Percentiles rank a stretch among this genome's conserved stretches.
phyloP scores from a whole-genome alignment of 2,888 invertebrate genomes.

The Troglohyphantes excavatus region DNA sequence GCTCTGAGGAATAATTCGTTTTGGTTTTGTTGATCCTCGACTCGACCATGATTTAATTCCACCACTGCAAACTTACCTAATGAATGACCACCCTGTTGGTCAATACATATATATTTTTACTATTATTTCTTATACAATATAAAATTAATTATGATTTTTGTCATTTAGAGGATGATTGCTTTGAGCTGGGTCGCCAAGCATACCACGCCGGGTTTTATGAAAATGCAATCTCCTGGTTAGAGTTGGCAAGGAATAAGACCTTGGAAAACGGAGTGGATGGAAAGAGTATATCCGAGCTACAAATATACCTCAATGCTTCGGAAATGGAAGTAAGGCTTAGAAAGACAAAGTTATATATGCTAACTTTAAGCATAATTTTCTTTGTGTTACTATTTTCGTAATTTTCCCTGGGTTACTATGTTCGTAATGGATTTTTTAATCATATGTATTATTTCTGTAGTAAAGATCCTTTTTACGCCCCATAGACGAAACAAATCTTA shows the following conservation, averaged over 20 bases:
- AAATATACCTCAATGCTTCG: conserved; percentile 40
- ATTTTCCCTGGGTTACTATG: too few relatives aligned
- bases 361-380: too few relatives aligned
- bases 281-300: conserved; percentile 13
- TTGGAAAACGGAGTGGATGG: not conserved
- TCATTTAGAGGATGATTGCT: conserved; percentile 63
- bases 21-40: too few relatives aligned
- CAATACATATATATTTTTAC: not conserved
- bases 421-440: too few relatives aligned
- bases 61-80: too few relatives aligned
- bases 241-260: conserved; percentile 1
- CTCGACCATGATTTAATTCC: too few relatives aligned
- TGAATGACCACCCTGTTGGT: not conserved
- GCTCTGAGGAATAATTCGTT: too few relatives aligned
- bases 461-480: too few relatives aligned
- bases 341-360: too few relatives aligned
- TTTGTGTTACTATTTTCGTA: too few relatives aligned
- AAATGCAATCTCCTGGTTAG: conserved; percentile 63
- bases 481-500: too few relatives aligned
- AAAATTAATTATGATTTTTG: not conserved
- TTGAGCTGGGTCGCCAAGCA: conserved; percentile 65
- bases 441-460: too few relatives aligned
- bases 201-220: conserved; percentile 55
- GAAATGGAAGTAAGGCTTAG: conserved; percentile 36
- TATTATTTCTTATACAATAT: not conserved